Base-by-base conservation (phyloP, 92 coral and sea anemone species). In the Nematostella vectensis region DNA sequence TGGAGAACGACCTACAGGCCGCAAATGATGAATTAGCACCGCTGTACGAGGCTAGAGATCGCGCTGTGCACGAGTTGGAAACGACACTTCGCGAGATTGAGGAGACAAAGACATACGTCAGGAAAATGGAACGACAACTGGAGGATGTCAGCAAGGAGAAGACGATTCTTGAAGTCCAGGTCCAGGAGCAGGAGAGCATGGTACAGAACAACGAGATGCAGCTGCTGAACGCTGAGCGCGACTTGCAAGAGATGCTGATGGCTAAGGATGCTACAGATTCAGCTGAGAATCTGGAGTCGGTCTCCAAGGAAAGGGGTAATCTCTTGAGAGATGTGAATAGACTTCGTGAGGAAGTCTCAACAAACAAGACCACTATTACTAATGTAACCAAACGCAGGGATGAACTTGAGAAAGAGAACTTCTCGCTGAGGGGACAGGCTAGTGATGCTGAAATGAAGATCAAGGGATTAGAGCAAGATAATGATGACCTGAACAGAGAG, bases 401-500 rank as follows among this genome's bases (percentile, higher is more conserved):
- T 19, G 88, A 81, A 25, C 43, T 93, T 4, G 95, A 87, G 65
- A 88, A 88, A 22, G 96, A 86, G 31, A 75, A 68, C 29, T 69
- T 68, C 59, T 29, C 78, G 22, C 55, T 87, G 26, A 72, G 81
- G 55, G 77, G 75, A 68, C 80, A 87, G 28, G 71, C 75, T 9
- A 62, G 91, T 19, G 99, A 93, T 37, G 79, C 70, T 26, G 80
- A 75, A 28, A 68, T 83, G 55, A 75, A 81, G 54, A 68, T 82
- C 0, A 81, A 75, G 43, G 77, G 88, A 47, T 76, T 88, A 25
- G 88, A 75, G 36, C 84, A 86, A 58, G 96, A 93, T 57, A 93
- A 82, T 69, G 95, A 87, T 52, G 89, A 76, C 29, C 76, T 93
- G 43, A 93, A 93, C 75, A 80, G 89, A 49, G 99, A 93, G 54